A percentile compares a stretch with the other conserved stretches of the same genome.
Conservation (phyloP, 2,113 vertebrate species). For the Lamprologus sp. region DNA sequence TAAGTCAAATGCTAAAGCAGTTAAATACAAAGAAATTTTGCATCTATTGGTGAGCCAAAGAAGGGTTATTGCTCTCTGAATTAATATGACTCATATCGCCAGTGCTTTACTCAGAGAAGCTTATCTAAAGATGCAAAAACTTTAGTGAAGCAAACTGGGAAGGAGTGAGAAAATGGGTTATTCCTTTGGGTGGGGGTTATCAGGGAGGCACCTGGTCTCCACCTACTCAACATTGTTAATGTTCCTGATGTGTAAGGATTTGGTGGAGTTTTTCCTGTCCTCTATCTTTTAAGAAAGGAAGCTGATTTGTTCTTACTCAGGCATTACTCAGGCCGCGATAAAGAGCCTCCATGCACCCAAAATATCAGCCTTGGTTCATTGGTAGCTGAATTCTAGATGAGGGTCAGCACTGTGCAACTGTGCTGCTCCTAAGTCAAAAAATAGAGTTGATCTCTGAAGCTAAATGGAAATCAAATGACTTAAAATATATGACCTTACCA, state of each 20-base stretch:
- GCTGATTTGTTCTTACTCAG: conserved; percentile 20
- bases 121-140: background rate
- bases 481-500: conserved; percentile 15
- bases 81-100: background rate
- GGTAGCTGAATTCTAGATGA: background rate
- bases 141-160: background rate
- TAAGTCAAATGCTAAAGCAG: background rate
- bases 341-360: background rate
- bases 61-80: background rate
- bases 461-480: background rate
- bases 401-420: background rate
- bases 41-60: background rate
- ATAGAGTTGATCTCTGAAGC: background rate
- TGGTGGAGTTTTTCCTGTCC: conserved; percentile 46
- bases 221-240: conserved; percentile 20
- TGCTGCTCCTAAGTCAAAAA: background rate
- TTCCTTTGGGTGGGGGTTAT: conserved; percentile 9
- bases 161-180: background rate
- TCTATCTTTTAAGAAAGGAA: conserved; percentile 41
- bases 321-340: conserved; percentile 9
- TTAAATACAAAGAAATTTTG: background rate
- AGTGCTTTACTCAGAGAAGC: background rate
- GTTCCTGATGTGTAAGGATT: conserved; percentile 39
- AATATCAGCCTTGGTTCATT: background rate
- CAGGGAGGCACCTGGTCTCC: background rate